Evolutionary conservation across 2,888 invertebrate genomes (phyloP).

Genomic region (Gymnocheta viridis): DNA sequence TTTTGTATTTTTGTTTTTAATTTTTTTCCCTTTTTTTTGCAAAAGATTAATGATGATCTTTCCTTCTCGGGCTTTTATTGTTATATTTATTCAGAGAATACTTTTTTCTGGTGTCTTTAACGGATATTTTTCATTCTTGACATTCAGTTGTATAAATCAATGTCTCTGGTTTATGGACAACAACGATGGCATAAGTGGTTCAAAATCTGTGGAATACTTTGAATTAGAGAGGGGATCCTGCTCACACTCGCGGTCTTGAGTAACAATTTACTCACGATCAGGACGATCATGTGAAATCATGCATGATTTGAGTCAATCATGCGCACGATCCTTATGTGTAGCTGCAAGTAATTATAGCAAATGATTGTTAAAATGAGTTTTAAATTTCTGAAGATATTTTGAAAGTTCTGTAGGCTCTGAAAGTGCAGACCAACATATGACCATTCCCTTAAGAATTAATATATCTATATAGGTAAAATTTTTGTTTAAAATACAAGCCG

Average conservation of each 20-base stretch:
- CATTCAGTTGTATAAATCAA: slow-evolving; percentile 32
- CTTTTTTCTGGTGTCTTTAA: neutral
- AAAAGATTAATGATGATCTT: slow-evolving; percentile 52
- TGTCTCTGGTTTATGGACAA: slow-evolving; percentile 25
- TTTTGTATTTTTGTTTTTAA: neutral
- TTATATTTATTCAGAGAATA: slow-evolving; percentile 5
- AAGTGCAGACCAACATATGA: neutral
- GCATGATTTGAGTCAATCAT: too few species aligned
- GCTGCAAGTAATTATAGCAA: too few species aligned
- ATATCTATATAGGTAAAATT: too few species aligned
- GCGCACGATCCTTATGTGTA: too few species aligned
- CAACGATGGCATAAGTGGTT: neutral
- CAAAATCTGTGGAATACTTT: neutral
- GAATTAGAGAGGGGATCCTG: neutral
- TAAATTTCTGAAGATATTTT: neutral
- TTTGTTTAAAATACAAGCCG: too few species aligned
- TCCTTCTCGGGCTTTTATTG: slow-evolving; percentile 43
- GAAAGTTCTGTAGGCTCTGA: neutral
- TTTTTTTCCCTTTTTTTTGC: neutral
- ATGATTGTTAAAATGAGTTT: neutral
- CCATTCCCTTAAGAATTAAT: too few species aligned
- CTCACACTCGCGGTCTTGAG: too few species aligned
- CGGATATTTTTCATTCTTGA: slow-evolving; percentile 34
- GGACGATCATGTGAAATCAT: too few species aligned
- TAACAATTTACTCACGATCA: neutral